These are phyloP conservation scores for Lampris incognitus DNA, from an alignment of 2,113 vertebrate species.

Conservation along the genomic window DNA sequence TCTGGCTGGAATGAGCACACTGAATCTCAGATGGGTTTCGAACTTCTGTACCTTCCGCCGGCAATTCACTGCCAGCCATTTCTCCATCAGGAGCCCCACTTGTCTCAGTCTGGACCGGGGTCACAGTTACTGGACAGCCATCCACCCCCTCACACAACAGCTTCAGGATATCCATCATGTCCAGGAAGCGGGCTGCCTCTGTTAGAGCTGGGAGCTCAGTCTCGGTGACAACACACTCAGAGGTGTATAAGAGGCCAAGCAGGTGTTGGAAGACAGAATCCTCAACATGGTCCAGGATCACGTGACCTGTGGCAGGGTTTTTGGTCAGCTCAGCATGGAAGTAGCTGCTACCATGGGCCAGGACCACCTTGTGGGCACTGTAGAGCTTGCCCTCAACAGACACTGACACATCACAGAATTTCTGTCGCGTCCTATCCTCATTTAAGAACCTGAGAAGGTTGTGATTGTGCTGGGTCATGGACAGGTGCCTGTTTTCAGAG, in stretches of 20 bases:
- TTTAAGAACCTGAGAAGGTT: conserved; percentile 92
- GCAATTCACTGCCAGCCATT: conserved; percentile 49
- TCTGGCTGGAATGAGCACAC: conserved; percentile 82
- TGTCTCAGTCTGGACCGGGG: conserved; percentile 64
- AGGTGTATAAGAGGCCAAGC: conserved; percentile 94
- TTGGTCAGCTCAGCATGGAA: conserved; percentile 94
- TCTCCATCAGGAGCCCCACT: conserved; percentile 55
- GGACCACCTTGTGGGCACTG: conserved; percentile 92
- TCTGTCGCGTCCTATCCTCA: conserved; percentile 86
- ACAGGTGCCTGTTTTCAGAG: conserved; percentile 82
- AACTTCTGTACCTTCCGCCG: conserved; percentile 30
- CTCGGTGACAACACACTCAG: conserved; percentile 89
- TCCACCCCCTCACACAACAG: conserved; percentile 84
- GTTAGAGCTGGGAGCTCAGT: conserved; percentile 88
- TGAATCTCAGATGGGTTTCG: conserved; percentile 52
- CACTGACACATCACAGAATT: conserved; percentile 93
- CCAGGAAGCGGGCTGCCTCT: conserved; percentile 93
- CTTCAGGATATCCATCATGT: conserved; percentile 95
- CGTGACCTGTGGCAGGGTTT: conserved; percentile 85
- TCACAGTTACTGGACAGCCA: conserved; percentile 39
- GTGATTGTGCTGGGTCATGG: conserved; percentile 86
- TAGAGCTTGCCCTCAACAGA: conserved; percentile 90
- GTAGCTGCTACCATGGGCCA: conserved; percentile 97
- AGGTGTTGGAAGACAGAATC: conserved; percentile 91
- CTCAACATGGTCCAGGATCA: conserved; percentile 93